These are phyloP conservation scores for Machaerirhynchus nigripectus DNA, from an alignment of 2,113 vertebrate species.

Conservation along the genomic window DNA sequence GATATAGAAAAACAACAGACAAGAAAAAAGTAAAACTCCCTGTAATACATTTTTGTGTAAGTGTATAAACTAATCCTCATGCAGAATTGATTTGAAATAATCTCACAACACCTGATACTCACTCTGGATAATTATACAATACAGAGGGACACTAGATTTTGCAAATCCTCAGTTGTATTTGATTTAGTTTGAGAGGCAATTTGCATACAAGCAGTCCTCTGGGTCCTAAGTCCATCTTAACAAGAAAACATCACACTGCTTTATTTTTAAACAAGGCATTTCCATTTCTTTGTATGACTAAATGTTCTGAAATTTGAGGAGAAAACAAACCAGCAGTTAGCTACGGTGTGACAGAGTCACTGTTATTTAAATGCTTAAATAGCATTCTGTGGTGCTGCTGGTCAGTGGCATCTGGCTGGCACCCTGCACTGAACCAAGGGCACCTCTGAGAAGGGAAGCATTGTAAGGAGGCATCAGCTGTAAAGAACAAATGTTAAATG, in stretches of 20 bases:
- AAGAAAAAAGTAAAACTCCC: background rate
- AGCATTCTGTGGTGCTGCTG: background rate
- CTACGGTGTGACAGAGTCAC: background rate
- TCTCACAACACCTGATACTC: background rate
- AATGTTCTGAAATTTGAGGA: conserved; percentile 19
- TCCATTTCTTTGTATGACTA: background rate
- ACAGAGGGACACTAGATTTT: background rate
- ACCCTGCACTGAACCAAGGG: background rate
- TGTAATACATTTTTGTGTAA: background rate
- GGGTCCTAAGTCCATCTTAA: background rate
- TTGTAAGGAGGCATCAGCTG: background rate
- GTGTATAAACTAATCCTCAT: background rate
- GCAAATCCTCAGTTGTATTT: background rate
- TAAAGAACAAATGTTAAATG: background rate
- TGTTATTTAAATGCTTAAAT: conserved; percentile 31
- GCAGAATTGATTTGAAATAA: background rate
- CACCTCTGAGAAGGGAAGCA: background rate
- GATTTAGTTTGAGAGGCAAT: background rate
- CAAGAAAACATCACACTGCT: background rate
- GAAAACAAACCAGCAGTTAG: conserved; percentile 15
- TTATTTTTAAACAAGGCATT: background rate
- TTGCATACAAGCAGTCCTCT: background rate
- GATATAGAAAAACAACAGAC: background rate
- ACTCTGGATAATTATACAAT: background rate
- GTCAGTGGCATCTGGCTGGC: background rate